These are phyloP conservation scores for Pelodytes ibericus DNA, from an alignment of 2,797 vertebrate species.

Conservation along the genomic window DNA sequence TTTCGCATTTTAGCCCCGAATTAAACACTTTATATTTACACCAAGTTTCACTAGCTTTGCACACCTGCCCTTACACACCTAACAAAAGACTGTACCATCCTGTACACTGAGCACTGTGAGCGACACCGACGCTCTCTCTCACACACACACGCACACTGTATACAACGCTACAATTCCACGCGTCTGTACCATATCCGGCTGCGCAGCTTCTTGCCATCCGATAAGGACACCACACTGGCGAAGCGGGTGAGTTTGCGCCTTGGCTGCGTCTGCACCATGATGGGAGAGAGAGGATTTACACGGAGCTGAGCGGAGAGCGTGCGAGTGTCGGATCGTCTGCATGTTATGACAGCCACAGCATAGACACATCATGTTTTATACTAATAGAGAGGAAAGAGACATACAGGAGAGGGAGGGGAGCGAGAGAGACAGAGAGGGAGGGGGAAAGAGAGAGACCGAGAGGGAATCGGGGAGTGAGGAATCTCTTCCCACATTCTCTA, in stretches of 20 bases:
- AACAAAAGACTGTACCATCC: too few relatives aligned
- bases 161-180: too few relatives aligned
- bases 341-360: too few relatives aligned
- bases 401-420: neutral
- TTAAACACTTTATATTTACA: too few relatives aligned
- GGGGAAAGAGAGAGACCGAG: neutral
- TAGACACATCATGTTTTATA: neutral
- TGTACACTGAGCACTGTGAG: too few relatives aligned
- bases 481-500: neutral
- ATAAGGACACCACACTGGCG: neutral
- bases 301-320: neutral
- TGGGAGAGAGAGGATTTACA: neutral
- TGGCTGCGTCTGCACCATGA: conserved; percentile 38
- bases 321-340: too few relatives aligned
- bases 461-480: neutral
- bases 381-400: neutral
- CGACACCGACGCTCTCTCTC: too few relatives aligned
- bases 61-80: too few relatives aligned
- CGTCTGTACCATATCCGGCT: conserved; percentile 20
- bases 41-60: too few relatives aligned
- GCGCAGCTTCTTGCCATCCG: conserved; percentile 2
- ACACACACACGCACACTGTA: too few relatives aligned
- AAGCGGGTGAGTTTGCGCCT: neutral
- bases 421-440: neutral
- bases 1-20: too few relatives aligned